Percentiles rank a stretch among this genome's conserved stretches.
phyloP scores from a whole-genome alignment of 1,140 invertebrate genomes.

The Euschistus heros region DNA sequence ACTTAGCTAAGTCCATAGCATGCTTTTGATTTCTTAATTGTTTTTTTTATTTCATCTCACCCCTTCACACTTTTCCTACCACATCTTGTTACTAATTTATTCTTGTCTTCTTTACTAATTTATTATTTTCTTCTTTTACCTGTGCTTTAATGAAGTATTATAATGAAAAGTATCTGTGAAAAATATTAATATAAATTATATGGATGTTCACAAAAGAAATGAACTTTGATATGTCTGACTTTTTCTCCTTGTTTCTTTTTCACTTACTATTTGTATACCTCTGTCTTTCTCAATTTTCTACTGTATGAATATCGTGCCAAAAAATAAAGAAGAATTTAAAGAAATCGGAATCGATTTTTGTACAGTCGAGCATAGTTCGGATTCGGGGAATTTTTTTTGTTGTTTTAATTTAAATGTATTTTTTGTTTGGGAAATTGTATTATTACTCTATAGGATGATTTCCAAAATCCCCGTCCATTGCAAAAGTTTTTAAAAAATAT shows the following conservation, averaged over 20 bases:
- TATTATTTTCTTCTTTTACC: not conserved
- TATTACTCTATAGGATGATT: slow-evolving; percentile 2
- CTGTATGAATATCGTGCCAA: slow-evolving; percentile 2
- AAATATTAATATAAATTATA: not conserved
- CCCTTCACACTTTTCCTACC: no score
- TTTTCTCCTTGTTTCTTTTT: not conserved
- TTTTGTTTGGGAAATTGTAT: no score
- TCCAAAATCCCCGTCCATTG: slow-evolving; percentile 6
- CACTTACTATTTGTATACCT: not conserved
- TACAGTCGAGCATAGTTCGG: not conserved
- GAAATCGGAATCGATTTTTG: not conserved
- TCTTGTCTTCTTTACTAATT: not conserved
- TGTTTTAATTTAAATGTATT: not conserved
- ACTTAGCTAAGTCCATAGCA: no score
- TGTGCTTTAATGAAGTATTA: not conserved
- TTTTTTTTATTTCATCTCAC: no score
- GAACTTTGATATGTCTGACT: not conserved
- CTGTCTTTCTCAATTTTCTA: slow-evolving; percentile 1
- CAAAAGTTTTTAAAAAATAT: slow-evolving; percentile 2
- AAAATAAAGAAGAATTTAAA: not conserved
- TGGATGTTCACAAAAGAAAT: not conserved
- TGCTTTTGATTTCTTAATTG: no score
- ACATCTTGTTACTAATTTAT: not conserved
- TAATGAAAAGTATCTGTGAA: not conserved
- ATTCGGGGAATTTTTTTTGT: slow-evolving; percentile 3